Percentiles rank a stretch among this genome's conserved stretches.
Evolutionary conservation across 23 tunicate species (phyloP).

Genomic region (Pegea sp.): DNA sequence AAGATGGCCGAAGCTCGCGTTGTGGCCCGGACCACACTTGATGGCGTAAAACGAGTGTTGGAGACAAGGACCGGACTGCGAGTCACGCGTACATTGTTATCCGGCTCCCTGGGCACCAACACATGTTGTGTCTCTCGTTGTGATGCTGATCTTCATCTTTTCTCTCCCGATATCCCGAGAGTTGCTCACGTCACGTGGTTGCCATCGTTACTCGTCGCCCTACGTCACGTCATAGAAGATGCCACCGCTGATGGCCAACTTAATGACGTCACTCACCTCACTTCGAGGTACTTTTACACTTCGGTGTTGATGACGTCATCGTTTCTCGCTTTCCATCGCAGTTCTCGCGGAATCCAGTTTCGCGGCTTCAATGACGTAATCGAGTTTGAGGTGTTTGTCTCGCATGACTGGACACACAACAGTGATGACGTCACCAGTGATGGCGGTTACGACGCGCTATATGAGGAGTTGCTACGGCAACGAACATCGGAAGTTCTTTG

Average conservation of each 20-base stretch:
- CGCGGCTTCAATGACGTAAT: slow-evolving; percentile 13
- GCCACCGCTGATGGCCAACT: slow-evolving; percentile 35
- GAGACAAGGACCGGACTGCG: too few relatives aligned
- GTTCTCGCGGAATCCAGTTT: slow-evolving; percentile 51
- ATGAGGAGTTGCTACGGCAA: slow-evolving; percentile 66
- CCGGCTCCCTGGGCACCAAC: slow-evolving; percentile 69
- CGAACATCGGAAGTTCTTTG: slow-evolving; percentile 58
- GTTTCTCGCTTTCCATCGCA: slow-evolving; percentile 3
- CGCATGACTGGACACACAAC: slow-evolving; percentile 48
- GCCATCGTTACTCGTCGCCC: slow-evolving; percentile 51
- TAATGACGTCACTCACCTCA: slow-evolving; percentile 19
- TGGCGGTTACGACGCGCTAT: slow-evolving; percentile 67
- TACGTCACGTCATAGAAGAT: slow-evolving; percentile 23
- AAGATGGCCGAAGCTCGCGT: too few relatives aligned
- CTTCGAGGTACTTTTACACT: slow-evolving; percentile 41
- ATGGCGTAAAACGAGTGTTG: too few relatives aligned
- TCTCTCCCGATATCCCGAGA: slow-evolving; percentile 47
- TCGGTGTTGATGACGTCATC: too few relatives aligned
- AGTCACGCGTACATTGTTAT: too few relatives aligned
- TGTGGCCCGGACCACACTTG: too few relatives aligned
- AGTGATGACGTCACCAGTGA: slow-evolving; percentile 27
- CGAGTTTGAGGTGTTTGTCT: slow-evolving; percentile 44
- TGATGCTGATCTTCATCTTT: slow-evolving; percentile 46
- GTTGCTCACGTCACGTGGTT: slow-evolving; percentile 74
- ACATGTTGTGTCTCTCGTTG: slow-evolving; percentile 44